Conservation (phyloP, 2,113 vertebrate genomes). For the Arvicanthis niloticus region DNA sequence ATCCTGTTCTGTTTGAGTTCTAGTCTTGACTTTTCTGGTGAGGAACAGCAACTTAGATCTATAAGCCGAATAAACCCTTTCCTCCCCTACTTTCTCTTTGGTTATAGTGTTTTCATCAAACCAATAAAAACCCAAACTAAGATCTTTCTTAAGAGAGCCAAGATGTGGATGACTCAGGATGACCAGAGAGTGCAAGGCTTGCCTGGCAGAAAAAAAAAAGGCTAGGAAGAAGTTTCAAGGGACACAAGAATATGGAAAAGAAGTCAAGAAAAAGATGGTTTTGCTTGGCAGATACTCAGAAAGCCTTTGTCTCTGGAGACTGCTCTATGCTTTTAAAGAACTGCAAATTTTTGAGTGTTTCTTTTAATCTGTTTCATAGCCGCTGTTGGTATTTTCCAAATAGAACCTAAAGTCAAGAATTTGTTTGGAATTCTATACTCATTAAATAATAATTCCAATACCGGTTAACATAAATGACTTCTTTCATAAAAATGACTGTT, state of each 20-base stretch:
- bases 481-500: background rate
- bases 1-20: background rate
- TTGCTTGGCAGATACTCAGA: background rate
- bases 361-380: background rate
- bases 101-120: background rate
- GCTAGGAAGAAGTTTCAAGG: background rate
- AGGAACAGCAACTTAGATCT: background rate
- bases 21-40: background rate
- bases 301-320: background rate
- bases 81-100: background rate
- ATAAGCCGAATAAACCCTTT: background rate
- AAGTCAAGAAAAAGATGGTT: background rate
- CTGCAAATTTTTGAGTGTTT: background rate
- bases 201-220: background rate
- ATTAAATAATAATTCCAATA: background rate
- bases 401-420: background rate
- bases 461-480: constrained; percentile 17
- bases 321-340: background rate
- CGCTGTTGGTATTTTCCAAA: background rate
- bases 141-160: background rate
- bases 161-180: background rate
- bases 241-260: background rate
- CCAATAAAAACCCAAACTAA: background rate
- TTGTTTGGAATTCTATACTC: background rate
- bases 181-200: background rate